phyloP scores from a whole-genome alignment of 2,888 invertebrate species.

The Scaptomyza flava region DNA sequence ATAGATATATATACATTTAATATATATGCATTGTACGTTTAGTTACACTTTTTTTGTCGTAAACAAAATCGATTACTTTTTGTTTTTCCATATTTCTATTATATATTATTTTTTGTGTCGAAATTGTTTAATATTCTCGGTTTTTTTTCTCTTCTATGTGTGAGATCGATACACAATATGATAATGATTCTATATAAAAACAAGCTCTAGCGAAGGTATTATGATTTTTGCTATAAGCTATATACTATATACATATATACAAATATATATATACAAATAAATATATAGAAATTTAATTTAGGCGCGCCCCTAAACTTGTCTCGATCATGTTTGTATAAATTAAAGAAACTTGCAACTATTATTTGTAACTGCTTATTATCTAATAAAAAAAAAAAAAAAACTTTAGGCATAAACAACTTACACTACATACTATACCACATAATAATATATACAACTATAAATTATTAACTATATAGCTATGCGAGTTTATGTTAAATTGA shows the following conservation, averaged over 20 bases:
- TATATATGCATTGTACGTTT: constrained; percentile 56
- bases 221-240: constrained; percentile 76
- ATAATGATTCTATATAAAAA: constrained; percentile 32
- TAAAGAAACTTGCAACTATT: constrained; percentile 57
- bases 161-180: constrained; percentile 39
- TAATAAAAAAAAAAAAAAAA: constrained; percentile 14
- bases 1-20: neutral
- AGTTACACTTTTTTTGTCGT: constrained; percentile 50
- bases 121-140: constrained; percentile 56
- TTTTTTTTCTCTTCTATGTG: constrained; percentile 53
- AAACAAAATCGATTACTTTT: constrained; percentile 18
- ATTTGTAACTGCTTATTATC: constrained; percentile 63
- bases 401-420: constrained; percentile 30
- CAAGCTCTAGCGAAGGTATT: constrained; percentile 70
- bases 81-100: constrained; percentile 43
- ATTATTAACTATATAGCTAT: constrained; percentile 48
- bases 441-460: constrained; percentile 30
- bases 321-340: constrained; percentile 69
- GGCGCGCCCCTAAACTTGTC: constrained; percentile 51
- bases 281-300: constrained; percentile 30
- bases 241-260: constrained; percentile 48
- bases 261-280: constrained; percentile 19
- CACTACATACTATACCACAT: constrained; percentile 18
- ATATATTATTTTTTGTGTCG: constrained; percentile 48
- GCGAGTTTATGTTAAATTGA: constrained; percentile 63